phyloP scores from a whole-genome alignment of 2,113 vertebrate species.

The Gadus macrocephalus region DNA sequence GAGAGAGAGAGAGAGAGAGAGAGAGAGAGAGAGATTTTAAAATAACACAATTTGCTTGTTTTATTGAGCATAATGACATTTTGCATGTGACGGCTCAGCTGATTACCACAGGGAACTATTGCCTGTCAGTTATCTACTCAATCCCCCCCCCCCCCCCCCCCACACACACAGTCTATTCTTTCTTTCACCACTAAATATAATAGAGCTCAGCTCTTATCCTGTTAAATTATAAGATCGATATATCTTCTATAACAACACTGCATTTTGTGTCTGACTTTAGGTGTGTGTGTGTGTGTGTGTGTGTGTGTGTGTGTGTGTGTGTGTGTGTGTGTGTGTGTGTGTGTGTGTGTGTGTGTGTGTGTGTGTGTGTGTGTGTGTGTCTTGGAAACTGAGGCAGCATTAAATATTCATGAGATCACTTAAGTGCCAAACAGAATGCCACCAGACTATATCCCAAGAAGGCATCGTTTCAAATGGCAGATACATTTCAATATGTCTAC shows the following conservation, averaged over 20 bases:
- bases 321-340: slow-evolving; percentile 14
- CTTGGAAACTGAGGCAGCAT: slow-evolving; percentile 47
- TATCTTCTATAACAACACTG: slow-evolving; percentile 32
- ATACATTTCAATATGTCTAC: too few relatives aligned
- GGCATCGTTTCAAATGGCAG: slow-evolving; percentile 3
- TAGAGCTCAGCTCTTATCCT: slow-evolving; percentile 20
- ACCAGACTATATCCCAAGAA: slow-evolving; percentile 31
- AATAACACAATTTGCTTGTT: slow-evolving; percentile 47
- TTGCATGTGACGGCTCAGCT: slow-evolving; percentile 38
- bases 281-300: slow-evolving; percentile 15
- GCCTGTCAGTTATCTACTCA: not conserved
- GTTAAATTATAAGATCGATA: slow-evolving; percentile 50
- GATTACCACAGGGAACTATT: slow-evolving; percentile 34
- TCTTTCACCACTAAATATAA: slow-evolving; percentile 36
- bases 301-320: slow-evolving; percentile 18
- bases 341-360: slow-evolving; percentile 16
- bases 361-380: slow-evolving; percentile 18
- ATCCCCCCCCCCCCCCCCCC: slow-evolving; percentile 4
- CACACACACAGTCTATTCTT: slow-evolving; percentile 22
- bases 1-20: slow-evolving; percentile 2
- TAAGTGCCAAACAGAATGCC: slow-evolving; percentile 50
- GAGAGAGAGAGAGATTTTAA: slow-evolving; percentile 39
- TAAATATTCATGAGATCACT: slow-evolving; percentile 56
- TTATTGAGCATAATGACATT: slow-evolving; percentile 55
- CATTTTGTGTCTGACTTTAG: slow-evolving; percentile 27